These are phyloP conservation scores for Otolemur crassicaudatus DNA, from an alignment of 2,797 vertebrate species.

Conservation along the genomic window DNA sequence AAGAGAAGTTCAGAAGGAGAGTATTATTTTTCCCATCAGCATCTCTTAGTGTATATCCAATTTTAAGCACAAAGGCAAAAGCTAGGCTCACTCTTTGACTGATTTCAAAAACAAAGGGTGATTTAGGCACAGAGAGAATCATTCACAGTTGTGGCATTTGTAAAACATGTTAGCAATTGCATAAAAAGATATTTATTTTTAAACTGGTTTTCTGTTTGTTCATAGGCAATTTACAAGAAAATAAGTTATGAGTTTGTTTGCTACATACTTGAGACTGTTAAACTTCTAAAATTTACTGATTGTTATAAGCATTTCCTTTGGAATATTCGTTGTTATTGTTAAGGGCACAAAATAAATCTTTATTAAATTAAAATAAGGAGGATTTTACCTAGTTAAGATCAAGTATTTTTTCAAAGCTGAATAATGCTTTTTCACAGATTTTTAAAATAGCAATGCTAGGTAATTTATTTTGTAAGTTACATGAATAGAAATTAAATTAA, in stretches of 20 bases:
- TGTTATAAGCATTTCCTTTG: constrained; percentile 31
- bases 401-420: not conserved
- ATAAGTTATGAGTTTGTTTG: constrained; percentile 55
- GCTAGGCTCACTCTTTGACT: not conserved
- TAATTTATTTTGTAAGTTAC: not conserved
- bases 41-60: not conserved
- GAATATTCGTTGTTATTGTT: constrained; percentile 29
- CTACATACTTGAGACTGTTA: constrained; percentile 12
- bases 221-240: not conserved
- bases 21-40: not conserved
- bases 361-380: constrained; percentile 34
- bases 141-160: not conserved
- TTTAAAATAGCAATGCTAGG: constrained; percentile 56
- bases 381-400: constrained; percentile 26
- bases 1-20: not conserved
- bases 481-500: constrained; percentile 21
- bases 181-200: constrained; percentile 41
- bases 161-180: constrained; percentile 1
- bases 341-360: constrained; percentile 34
- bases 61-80: constrained; percentile 3
- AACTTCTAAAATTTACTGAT: constrained; percentile 38
- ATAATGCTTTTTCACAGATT: not conserved
- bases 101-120: not conserved
- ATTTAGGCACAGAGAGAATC: not conserved
- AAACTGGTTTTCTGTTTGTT: constrained; percentile 22